phyloP scores from a whole-genome alignment of 2,797 vertebrate genomes.

The Acanthurus lineatus region DNA sequence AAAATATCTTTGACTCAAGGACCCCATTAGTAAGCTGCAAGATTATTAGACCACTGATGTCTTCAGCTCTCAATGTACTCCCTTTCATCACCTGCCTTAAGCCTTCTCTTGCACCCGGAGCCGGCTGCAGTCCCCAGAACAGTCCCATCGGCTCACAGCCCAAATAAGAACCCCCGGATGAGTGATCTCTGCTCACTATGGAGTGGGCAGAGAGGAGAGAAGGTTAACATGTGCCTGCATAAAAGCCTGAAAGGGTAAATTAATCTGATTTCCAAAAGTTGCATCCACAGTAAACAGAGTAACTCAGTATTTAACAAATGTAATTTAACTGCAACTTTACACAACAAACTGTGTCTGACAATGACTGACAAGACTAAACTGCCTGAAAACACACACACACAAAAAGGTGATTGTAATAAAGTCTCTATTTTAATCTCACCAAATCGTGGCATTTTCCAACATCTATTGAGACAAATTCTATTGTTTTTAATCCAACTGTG shows the following conservation, averaged over 20 bases:
- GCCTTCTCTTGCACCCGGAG: constrained; percentile 75
- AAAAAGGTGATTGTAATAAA: background rate
- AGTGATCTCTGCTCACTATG: constrained; percentile 76
- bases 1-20: too few species aligned
- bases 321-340: background rate
- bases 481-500: too few species aligned
- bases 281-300: background rate
- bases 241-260: background rate
- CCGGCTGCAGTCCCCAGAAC: constrained; percentile 85
- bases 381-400: too few species aligned
- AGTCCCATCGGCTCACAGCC: constrained; percentile 90
- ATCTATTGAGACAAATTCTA: background rate
- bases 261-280: background rate
- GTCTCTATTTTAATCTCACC: background rate
- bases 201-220: background rate
- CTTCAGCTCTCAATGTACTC: background rate
- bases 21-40: too few species aligned
- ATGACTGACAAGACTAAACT: background rate
- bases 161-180: constrained; percentile 86
- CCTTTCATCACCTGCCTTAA: constrained; percentile 71
- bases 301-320: constrained; percentile 1
- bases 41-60: background rate
- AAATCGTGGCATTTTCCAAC: background rate
- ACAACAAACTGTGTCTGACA: too few species aligned
- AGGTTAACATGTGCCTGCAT: background rate